Percentiles rank a stretch among this genome's conserved stretches.
Evolutionary conservation across 2,888 invertebrate genomes (phyloP).

Genomic region (Blera fallax): DNA sequence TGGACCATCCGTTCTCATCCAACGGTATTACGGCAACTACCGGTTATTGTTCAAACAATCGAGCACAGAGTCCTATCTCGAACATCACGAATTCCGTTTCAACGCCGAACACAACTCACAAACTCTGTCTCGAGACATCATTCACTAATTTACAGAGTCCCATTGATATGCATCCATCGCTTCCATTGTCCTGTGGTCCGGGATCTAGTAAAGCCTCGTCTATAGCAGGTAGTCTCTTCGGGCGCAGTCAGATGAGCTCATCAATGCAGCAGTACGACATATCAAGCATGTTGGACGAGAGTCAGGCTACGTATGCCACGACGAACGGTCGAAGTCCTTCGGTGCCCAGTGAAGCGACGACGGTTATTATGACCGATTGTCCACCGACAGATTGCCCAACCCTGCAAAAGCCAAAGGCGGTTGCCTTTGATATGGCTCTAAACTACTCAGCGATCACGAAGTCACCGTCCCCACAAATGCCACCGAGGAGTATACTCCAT

Average conservation of each 20-base stretch:
- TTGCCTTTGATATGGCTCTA: conserved; percentile 79
- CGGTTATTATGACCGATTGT: conserved; percentile 76
- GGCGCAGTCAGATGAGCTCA: conserved; percentile 81
- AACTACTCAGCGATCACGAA: conserved; percentile 57
- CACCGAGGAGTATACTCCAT: conserved; percentile 74
- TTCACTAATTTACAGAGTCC: conserved; percentile 87
- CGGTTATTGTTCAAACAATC: conserved; percentile 38
- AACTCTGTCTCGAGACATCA: conserved; percentile 88
- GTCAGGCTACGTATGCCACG: conserved; percentile 74
- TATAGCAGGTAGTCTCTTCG: conserved; percentile 80
- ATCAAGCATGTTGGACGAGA: conserved; percentile 80
- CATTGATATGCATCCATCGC: conserved; percentile 74
- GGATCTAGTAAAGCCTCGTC: conserved; percentile 80
- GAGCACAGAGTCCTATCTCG: conserved; percentile 83
- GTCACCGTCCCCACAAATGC: conserved; percentile 73
- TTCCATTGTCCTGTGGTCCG: conserved; percentile 71
- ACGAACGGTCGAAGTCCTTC: conserved; percentile 79
- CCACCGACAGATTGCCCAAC: conserved; percentile 50
- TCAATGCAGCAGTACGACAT: conserved; percentile 81
- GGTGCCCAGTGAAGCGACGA: conserved; percentile 79
- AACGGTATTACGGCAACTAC: conserved; percentile 78
- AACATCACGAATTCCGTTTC: conserved; percentile 79
- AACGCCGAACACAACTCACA: conserved; percentile 83
- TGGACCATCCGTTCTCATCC: conserved; percentile 45
- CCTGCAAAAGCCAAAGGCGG: conserved; percentile 77